Evolutionary conservation across 2,888 invertebrate species (phyloP), one percentile per base, ranked within the genome.

Genomic region (Argyra leucocephala): DNA sequence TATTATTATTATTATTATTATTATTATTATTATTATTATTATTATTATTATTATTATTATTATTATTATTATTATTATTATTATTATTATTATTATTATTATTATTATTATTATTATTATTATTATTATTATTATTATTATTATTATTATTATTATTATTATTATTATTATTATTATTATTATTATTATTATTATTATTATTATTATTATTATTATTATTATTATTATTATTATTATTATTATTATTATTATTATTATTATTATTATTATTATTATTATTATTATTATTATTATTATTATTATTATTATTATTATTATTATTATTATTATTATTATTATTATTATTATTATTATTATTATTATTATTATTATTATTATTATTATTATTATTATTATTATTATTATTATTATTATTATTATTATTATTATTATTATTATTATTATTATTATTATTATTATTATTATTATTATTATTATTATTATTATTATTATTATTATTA

Each of bases 91-190:
- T 31, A 10, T 24, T 24, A 37, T 62, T 31, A 62, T 62, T 62
- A 62, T 62, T 62, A 61, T 22, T n/a, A 7, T 15, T 61, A n/a
- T n/a, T 7, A 61, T 61, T 61, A 61, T 61, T 21, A 21, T 2
- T 61, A 61, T 61, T 61, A 61, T 22, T 22, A 21, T 21, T 61
- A 61, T 61, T 61, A 61, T 21, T 61, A 61, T 21, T 21, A 61
- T 61, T 61, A 61, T 61, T 31, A 31, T 31, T 31, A 31, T 31
- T 31, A 10, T 31, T 7, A 10, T 31, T 61, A 61, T 61, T 3
- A 61, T 61, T 61, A n/a, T 61, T 61, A n/a, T 61, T 61, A 24
- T n/a, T 61, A 61, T n/a, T 48, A 48, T 12, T n/a, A 48, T 48
- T 15, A 18, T 48, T 48, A 48, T 18, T 5, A 18, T 48, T 48